A percentile compares a stretch with the other conserved stretches of the same genome.
Conservation (phyloP, 2,797 vertebrate genomes). For the Centroberyx gerrardi region DNA sequence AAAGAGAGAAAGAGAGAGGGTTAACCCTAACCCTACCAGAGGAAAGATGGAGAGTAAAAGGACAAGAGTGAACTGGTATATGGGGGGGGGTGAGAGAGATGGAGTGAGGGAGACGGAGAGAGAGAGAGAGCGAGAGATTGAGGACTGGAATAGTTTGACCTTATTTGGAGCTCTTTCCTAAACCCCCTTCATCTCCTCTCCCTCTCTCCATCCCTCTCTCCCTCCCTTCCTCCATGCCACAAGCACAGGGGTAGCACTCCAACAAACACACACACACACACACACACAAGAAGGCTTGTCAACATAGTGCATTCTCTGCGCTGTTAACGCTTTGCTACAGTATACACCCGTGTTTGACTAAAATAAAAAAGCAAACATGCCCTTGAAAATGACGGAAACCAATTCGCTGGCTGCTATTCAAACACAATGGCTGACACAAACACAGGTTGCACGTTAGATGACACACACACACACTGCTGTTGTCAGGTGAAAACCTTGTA, state of each 20-base stretch:
- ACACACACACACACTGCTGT: background rate
- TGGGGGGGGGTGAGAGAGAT: background rate
- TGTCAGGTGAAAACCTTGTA: too few relatives aligned
- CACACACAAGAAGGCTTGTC: slow-evolving; percentile 16
- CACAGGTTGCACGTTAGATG: slow-evolving; percentile 27
- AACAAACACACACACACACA: slow-evolving; percentile 46
- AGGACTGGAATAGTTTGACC: slow-evolving; percentile 85
- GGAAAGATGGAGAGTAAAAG: background rate
- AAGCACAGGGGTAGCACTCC: slow-evolving; percentile 44
- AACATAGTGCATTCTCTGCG: slow-evolving; percentile 24
- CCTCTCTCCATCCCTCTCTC: slow-evolving; percentile 2
- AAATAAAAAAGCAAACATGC: slow-evolving; percentile 63
- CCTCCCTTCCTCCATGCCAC: slow-evolving; percentile 37
- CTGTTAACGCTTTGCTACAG: background rate
- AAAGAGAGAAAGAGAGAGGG: slow-evolving; percentile 2
- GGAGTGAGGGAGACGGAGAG: slow-evolving; percentile 5
- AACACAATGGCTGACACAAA: slow-evolving; percentile 45
- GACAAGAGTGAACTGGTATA: slow-evolving; percentile 5
- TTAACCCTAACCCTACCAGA: background rate
- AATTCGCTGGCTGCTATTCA: slow-evolving; percentile 50
- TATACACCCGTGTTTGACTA: slow-evolving; percentile 43
- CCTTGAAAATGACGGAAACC: slow-evolving; percentile 34
- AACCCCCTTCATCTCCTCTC: slow-evolving; percentile 45
- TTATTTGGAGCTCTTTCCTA: slow-evolving; percentile 84
- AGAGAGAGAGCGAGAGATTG: slow-evolving; percentile 6